These are phyloP conservation scores for Squalus acanthias DNA, from an alignment of 2,797 vertebrate species.

Conservation along the genomic window DNA sequence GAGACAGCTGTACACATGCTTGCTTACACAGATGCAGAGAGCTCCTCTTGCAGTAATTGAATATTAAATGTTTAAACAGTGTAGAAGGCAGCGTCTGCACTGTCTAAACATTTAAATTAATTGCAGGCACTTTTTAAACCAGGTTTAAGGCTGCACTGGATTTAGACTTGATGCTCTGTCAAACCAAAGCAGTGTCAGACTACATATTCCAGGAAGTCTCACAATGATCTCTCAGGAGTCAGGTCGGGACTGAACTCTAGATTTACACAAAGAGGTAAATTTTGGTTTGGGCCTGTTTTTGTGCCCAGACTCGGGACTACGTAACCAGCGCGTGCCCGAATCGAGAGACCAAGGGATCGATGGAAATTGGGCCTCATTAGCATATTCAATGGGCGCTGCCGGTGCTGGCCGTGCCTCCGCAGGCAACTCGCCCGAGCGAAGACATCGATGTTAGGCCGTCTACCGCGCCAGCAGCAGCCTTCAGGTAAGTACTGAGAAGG, in stretches of 20 bases:
- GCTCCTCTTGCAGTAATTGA: not conserved
- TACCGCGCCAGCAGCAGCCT: not conserved
- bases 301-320: too few relatives aligned
- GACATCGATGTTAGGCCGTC: not conserved
- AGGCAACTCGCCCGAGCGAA: not conserved
- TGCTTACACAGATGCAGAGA: not conserved
- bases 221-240: not conserved
- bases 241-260: not conserved
- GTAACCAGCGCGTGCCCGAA: not conserved
- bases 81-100: not conserved
- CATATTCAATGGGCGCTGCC: too few relatives aligned
- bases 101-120: not conserved
- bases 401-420: not conserved
- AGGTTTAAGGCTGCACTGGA: not conserved
- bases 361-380: not conserved
- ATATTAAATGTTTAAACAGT: not conserved
- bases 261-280: not conserved
- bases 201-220: not conserved
- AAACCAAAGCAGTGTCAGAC: not conserved
- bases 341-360: not conserved
- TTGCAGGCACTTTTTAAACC: not conserved
- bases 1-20: not conserved
- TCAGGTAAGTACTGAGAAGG: not conserved
- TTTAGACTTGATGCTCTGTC: not conserved
- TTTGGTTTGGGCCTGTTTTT: not conserved